Percentiles rank a stretch among this genome's conserved stretches.
Evolutionary conservation across 2,888 invertebrate genomes (phyloP).

Genomic region (Cataglyphis albicans): DNA sequence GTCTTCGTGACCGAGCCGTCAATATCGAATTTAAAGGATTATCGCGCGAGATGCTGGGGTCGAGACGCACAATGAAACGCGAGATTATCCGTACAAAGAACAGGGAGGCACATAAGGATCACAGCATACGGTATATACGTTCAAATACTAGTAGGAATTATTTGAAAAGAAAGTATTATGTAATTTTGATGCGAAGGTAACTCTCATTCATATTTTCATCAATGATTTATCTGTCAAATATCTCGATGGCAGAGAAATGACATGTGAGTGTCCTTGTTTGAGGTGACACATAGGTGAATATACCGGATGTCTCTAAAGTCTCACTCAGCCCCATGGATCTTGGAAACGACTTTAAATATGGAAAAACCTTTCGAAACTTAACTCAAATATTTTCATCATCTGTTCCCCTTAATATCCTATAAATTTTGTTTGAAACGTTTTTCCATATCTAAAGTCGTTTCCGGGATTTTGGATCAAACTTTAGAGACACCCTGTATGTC

Average conservation of each 20-base stretch:
- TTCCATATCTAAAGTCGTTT: too few relatives aligned
- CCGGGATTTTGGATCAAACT: too few relatives aligned
- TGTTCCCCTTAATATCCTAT: too few relatives aligned
- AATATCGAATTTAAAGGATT: conserved; percentile 51
- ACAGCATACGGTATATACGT: background rate
- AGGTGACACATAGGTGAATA: too few relatives aligned
- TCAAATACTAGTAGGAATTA: background rate
- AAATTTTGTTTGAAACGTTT: too few relatives aligned
- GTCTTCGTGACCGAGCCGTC: conserved; percentile 36
- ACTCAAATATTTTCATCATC: background rate
- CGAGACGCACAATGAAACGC: conserved; percentile 36
- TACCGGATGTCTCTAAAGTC: too few relatives aligned
- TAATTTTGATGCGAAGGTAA: background rate
- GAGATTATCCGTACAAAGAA: conserved; percentile 1
- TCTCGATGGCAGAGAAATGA: background rate
- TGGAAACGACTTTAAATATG: too few relatives aligned
- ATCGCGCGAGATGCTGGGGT: conserved; percentile 40
- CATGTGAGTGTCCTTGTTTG: background rate
- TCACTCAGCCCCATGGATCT: too few relatives aligned
- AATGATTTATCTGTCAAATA: background rate
- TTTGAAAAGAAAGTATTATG: background rate
- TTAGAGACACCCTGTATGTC: background rate
- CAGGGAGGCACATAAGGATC: background rate
- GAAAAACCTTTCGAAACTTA: too few relatives aligned
- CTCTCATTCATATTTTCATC: background rate